Evolutionary conservation across 2,888 invertebrate species (phyloP), one percentile per base, ranked within the genome.

Genomic region (Meloe dianella): DNA sequence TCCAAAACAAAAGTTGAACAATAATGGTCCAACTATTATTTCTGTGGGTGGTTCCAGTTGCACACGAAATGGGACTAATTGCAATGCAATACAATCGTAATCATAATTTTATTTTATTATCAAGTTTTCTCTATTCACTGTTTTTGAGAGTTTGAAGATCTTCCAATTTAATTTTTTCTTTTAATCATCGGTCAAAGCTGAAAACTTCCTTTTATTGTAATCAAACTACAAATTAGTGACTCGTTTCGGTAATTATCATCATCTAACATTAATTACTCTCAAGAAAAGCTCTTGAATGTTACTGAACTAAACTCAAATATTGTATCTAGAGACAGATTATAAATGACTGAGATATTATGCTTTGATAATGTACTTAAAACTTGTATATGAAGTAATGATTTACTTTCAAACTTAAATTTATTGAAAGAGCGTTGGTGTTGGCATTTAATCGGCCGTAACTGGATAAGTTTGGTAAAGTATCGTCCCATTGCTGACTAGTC

Each of bases 401-500:
- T 17, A 24, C 20, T 17, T 8, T 17, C 22, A 60, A 60, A 35
- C n/a, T 60, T 60, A 6, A 35, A 41, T 60, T 60, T 60, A 60
- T 60, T 60, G 27, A 22, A 38, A 38, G 41, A 60, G 24, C 54
- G 12, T 10, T 24, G 24, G 12, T 20, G 35, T 30, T 58, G 30
- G 17, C 22, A 22, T 32, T 58, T 35, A 32, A 58, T 30, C 58
- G 58, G 12, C 4, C 30, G n/a, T 6, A 30, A 17, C 32, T 38
- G 59, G 59, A 14, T 24, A 57, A 57, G 24, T 35, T 57, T 41
- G 29, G 9, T 17, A 20, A 62, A 65, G 60, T 56, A 47, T 65
- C 57, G 30, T 8, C 32, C 30, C 59, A 29, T 41, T 65, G 61
- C 41, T 62, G 35, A 47, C 38, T 47, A 29, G 30, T 57, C 32